Percentiles rank a stretch among this genome's conserved stretches.
These are phyloP conservation scores for Oreochromis mossambicus DNA, from an alignment of 2,797 vertebrate genomes.

Conservation along the genomic window DNA sequence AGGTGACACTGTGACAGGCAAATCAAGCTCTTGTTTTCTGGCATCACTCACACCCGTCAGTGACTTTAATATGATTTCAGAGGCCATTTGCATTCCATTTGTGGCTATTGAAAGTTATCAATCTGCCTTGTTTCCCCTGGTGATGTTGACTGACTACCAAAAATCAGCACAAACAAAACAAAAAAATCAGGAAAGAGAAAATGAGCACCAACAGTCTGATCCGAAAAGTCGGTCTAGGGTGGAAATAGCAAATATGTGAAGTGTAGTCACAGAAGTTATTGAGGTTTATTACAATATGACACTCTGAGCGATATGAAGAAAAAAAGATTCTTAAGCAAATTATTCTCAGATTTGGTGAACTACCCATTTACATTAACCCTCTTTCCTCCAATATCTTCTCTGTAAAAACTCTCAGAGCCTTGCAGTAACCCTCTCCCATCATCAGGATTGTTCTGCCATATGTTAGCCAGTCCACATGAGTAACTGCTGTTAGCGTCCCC, in stretches of 20 bases:
- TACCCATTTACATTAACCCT: not conserved
- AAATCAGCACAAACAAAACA: not conserved
- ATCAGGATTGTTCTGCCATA: not conserved
- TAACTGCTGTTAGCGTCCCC: not conserved
- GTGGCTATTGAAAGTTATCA: slow-evolving; percentile 50
- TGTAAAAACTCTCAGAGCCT: not conserved
- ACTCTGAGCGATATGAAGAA: not conserved
- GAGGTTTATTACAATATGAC: not conserved
- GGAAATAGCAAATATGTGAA: not conserved
- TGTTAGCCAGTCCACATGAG: not conserved
- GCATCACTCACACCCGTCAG: slow-evolving; percentile 61
- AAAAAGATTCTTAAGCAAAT: not conserved
- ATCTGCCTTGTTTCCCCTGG: slow-evolving; percentile 38
- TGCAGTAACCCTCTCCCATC: not conserved
- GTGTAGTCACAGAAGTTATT: not conserved
- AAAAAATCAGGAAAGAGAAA: slow-evolving; percentile 2
- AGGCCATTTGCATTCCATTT: slow-evolving; percentile 64
- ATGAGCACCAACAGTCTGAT: not conserved
- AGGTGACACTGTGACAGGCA: slow-evolving; percentile 48
- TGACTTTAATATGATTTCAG: slow-evolving; percentile 53
- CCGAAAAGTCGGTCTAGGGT: not conserved
- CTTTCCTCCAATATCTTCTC: not conserved
- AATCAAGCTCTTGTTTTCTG: slow-evolving; percentile 43
- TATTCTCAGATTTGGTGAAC: not conserved
- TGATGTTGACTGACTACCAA: slow-evolving; percentile 31